Conservation (phyloP, 2,797 vertebrate genomes). For the Chaetodon trifasciatus region DNA sequence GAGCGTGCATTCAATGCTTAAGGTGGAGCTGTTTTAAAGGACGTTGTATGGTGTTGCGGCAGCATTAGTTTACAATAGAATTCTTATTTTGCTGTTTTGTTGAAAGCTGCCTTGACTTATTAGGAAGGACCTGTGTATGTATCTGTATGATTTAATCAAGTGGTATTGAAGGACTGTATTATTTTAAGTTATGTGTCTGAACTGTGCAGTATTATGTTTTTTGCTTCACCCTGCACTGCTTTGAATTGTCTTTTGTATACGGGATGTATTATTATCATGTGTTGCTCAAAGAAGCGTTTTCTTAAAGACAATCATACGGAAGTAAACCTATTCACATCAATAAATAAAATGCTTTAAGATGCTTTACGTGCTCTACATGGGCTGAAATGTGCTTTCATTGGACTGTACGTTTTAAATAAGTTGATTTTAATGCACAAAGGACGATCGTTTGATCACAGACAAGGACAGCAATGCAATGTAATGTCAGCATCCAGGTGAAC, state of each 20-base stretch:
- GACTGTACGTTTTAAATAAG: neutral
- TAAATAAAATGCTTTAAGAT: conserved; percentile 63
- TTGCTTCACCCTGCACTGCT: conserved; percentile 61
- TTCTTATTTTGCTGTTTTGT: conserved; percentile 42
- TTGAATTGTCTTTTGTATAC: conserved; percentile 52
- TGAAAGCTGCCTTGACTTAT: conserved; percentile 35
- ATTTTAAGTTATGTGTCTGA: conserved; percentile 73
- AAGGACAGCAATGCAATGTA: neutral
- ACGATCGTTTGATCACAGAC: conserved; percentile 4
- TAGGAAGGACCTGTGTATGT: conserved; percentile 52
- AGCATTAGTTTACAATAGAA: conserved; percentile 55
- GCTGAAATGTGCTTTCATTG: conserved; percentile 34
- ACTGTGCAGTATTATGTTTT: conserved; percentile 74
- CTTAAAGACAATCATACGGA: conserved; percentile 70
- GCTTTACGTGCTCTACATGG: conserved; percentile 31
- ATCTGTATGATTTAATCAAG: conserved; percentile 54
- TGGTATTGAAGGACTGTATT: conserved; percentile 58
- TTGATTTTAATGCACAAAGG: conserved; percentile 7
- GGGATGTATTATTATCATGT: conserved; percentile 47
- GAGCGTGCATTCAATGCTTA: conserved; percentile 21
- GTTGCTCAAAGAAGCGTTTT: conserved; percentile 44
- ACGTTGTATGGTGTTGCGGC: conserved; percentile 28
- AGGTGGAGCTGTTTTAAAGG: conserved; percentile 47
- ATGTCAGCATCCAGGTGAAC: conserved; percentile 6
- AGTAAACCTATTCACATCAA: conserved; percentile 50